A percentile compares a stretch with the other conserved stretches of the same genome.
Evolutionary conservation across 2,797 vertebrate genomes (phyloP).

Genomic region (Salarias fasciatus): DNA sequence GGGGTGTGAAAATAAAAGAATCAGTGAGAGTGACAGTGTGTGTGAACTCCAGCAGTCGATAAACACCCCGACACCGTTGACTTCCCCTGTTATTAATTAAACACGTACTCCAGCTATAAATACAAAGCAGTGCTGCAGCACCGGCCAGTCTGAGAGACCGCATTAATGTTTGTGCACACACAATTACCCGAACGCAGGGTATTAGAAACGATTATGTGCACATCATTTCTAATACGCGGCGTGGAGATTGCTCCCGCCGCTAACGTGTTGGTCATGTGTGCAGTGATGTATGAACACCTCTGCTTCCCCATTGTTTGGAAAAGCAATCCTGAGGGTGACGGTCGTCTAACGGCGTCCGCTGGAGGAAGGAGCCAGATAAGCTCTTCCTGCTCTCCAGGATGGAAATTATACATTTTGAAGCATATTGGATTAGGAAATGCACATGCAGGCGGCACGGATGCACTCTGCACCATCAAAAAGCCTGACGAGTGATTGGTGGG

Average conservation of each 20-base stretch:
- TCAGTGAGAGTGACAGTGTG: slow-evolving; percentile 8
- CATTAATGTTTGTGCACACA: background rate
- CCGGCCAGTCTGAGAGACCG: background rate
- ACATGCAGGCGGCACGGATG: background rate
- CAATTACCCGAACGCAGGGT: background rate
- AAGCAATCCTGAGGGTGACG: slow-evolving; percentile 42
- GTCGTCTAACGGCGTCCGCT: slow-evolving; percentile 23
- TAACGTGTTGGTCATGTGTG: background rate
- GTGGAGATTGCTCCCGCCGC: background rate
- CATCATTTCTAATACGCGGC: background rate
- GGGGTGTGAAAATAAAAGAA: slow-evolving; percentile 1
- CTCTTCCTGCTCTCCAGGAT: slow-evolving; percentile 6
- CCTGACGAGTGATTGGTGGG: slow-evolving; percentile 5
- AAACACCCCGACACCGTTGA: slow-evolving; percentile 23
- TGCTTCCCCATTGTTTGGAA: slow-evolving; percentile 3
- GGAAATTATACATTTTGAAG: slow-evolving; percentile 33
- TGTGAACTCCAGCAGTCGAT: background rate
- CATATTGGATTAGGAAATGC: slow-evolving; percentile 19
- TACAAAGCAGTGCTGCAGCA: slow-evolving; percentile 4
- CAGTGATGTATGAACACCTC: background rate
- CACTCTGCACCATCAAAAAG: background rate
- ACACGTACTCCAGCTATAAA: background rate
- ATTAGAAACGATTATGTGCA: background rate
- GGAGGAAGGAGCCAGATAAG: slow-evolving; percentile 21
- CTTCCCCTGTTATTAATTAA: slow-evolving; percentile 22